phyloP scores from a whole-genome alignment of 2,113 vertebrate genomes.

The Carassius carassius region DNA sequence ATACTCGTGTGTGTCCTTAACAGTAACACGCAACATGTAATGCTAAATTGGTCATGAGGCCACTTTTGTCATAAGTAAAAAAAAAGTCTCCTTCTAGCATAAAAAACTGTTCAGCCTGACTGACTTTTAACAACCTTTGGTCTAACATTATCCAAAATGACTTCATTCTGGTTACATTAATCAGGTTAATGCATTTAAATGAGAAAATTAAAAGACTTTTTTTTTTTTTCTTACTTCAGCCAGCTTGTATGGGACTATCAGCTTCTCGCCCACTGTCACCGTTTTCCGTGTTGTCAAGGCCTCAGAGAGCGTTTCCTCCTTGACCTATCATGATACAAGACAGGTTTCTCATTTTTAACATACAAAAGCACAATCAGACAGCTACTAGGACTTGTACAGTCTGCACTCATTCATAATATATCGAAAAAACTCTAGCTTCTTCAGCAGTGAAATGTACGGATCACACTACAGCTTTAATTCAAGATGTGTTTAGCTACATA shows the following conservation, averaged over 20 bases:
- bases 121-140: not conserved
- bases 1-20: not conserved
- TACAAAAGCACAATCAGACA: not conserved
- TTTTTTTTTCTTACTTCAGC: constrained; percentile 82
- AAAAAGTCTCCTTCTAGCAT: not conserved
- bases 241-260: constrained; percentile 93
- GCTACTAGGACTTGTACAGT: not conserved
- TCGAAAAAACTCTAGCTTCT: not conserved
- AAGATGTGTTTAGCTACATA: constrained; percentile 27
- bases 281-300: constrained; percentile 96
- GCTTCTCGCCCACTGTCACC: constrained; percentile 93
- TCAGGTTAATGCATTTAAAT: not conserved
- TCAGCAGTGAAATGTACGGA: no score
- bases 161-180: not conserved
- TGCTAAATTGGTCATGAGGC: not conserved
- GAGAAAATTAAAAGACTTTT: not conserved
- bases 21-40: not conserved
- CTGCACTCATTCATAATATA: not conserved
- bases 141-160: not conserved
- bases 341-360: not conserved
- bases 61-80: not conserved
- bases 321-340: constrained; percentile 78
- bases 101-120: not conserved
- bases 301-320: constrained; percentile 96
- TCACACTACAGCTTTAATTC: constrained; percentile 7